Base-by-base conservation (phyloP, 2,113 vertebrate species). In the Prunella fulvescens region DNA sequence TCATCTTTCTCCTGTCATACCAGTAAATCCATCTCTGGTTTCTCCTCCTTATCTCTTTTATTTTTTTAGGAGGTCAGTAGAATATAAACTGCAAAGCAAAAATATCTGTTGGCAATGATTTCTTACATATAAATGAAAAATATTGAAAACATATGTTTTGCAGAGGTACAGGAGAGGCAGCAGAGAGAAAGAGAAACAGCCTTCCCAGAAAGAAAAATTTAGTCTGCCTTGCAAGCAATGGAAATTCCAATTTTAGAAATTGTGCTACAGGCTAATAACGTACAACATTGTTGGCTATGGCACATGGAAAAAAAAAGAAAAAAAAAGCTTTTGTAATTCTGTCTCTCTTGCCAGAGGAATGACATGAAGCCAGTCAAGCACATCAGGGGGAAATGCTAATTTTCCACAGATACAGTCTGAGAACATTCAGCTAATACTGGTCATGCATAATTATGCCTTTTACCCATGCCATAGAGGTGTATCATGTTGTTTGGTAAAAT, bases 221-320 rank as follows among this genome's bases (percentile, higher is more conserved):
- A 71, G 48, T 86, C 61, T 94, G 42, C 74, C 37, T 97, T 97
- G 71, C 95, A 93, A 97, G 95, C 93, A 95, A 70, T 94, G 77
- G 85, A 96, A 96, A 92, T 95, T 96, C 71, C 86, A 95, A 37
- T 92, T 96, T 96, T 97, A 88, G 92, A 96, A 82, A 88, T 70
- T 74, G 64, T 86, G 77, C 67, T 86, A 57, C 40, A 40, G 58
- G 94, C 65, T 87, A 92, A 72, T 74, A 93, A 50, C 0, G 4
- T 29, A 90, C 39, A 81, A 90, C 53, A 76, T 79, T 85, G 78
- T 95, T 97, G 96, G 94, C 94, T 94, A 67, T 92, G 82, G 79
- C 72, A 81, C 65, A 90, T 72, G 90, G 90, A 96, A 96, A 96
- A 81, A 25, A 39, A 12, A 1, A 8, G n/a, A 10, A 40, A 92